A percentile compares a stretch with the other conserved stretches of the same genome.
Evolutionary conservation across 2,797 vertebrate species (phyloP).

Genomic region (Eremophila alpestris): DNA sequence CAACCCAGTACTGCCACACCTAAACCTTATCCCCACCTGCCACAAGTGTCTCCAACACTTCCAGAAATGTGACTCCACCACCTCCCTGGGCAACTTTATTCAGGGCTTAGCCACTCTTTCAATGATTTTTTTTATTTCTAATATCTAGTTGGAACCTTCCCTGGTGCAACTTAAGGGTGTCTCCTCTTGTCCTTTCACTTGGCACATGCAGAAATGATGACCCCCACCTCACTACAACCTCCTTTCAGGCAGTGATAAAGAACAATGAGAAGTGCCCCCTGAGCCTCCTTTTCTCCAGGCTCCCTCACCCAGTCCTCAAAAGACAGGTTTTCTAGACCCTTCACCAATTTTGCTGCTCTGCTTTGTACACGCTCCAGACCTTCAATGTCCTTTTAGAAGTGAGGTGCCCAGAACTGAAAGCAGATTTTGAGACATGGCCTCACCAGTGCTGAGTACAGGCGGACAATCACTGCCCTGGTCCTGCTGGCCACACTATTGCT

Average conservation of each 20-base stretch:
- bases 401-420: not conserved
- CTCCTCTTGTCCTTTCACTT: not conserved
- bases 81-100: not conserved
- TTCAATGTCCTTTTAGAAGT: not conserved
- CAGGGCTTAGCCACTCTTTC: not conserved
- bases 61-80: not conserved
- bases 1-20: not conserved
- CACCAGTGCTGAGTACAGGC: too few species aligned
- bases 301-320: not conserved
- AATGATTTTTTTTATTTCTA: not conserved
- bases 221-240: too few species aligned
- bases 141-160: not conserved
- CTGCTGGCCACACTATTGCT: not conserved
- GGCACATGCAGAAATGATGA: not conserved
- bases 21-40: not conserved
- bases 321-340: not conserved
- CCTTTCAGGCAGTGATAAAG: not conserved
- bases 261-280: not conserved
- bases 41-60: not conserved
- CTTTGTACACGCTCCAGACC: not conserved
- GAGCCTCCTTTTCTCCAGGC: not conserved
- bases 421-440: not conserved
- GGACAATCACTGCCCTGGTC: not conserved
- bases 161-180: not conserved
- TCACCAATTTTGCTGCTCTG: fast-evolving